Conservation (phyloP, 1,140 invertebrate genomes). For the Steinernema khuongi region DNA sequence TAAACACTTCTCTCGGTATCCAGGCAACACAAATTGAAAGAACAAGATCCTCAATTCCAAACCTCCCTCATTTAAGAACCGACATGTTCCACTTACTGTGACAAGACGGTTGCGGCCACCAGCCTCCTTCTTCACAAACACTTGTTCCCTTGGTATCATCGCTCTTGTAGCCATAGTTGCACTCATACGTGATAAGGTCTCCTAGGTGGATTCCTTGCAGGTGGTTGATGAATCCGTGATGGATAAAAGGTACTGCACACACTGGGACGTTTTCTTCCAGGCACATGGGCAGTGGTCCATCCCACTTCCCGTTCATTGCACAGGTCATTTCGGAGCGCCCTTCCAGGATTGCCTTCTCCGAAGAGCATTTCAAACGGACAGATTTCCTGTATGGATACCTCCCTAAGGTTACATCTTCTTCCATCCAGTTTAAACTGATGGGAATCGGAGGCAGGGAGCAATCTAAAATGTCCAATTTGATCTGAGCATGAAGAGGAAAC, state of each 20-base stretch:
- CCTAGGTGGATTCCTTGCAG: not conserved
- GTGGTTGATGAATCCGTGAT: not conserved
- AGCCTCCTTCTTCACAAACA: not conserved
- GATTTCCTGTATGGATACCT: not conserved
- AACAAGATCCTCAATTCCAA: no score
- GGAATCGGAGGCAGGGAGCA: not conserved
- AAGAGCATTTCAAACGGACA: not conserved
- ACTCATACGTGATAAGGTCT: not conserved
- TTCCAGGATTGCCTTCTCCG: not conserved
- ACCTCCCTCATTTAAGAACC: no score
- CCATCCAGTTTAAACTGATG: not conserved
- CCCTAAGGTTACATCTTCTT: not conserved
- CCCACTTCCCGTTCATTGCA: not conserved
- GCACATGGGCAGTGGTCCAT: not conserved
- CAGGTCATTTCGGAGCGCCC: not conserved
- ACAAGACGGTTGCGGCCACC: not conserved
- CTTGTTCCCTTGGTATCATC: not conserved
- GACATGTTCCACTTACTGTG: not conserved
- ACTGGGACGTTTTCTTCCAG: not conserved
- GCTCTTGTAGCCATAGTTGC: not conserved
- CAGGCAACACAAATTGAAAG: no score
- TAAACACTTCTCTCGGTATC: no score
- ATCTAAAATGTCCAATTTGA: no score
- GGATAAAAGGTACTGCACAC: not conserved
- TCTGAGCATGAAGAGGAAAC: no score